Percentiles rank a stretch among this genome's conserved stretches.
Conservation (phyloP, 2,797 vertebrate genomes). For the Naso thynnoides region DNA sequence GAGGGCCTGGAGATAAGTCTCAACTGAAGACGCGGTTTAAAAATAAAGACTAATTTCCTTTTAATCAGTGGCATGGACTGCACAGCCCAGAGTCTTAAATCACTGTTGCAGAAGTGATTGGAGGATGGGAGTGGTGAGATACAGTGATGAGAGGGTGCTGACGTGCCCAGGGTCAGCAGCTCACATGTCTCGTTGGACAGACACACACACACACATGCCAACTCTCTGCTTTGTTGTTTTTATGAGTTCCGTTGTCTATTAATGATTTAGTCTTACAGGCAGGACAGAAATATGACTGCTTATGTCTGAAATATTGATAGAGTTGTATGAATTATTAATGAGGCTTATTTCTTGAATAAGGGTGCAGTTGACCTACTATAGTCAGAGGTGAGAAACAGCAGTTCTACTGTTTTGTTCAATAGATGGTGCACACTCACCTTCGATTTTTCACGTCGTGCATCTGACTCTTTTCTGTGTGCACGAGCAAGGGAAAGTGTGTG, state of each 20-base stretch:
- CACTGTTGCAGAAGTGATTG: conserved; percentile 71
- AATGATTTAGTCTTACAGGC: conserved; percentile 83
- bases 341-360: conserved; percentile 78
- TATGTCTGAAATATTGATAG: conserved; percentile 83
- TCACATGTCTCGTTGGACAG: conserved; percentile 43
- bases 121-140: conserved; percentile 37
- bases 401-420: conserved; percentile 27
- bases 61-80: conserved; percentile 68
- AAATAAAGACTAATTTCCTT: conserved; percentile 77
- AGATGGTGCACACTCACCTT: conserved; percentile 3
- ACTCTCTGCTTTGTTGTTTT: conserved; percentile 73
- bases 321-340: conserved; percentile 72
- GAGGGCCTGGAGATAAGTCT: conserved; percentile 67
- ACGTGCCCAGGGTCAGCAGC: conserved; percentile 41
- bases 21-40: conserved; percentile 68
- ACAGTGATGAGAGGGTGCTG: conserved; percentile 22
- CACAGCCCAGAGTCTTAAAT: conserved; percentile 58
- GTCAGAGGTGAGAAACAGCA: conserved; percentile 56
- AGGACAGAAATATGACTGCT: conserved; percentile 83
- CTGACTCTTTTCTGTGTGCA: neutral
- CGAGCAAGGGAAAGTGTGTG: neutral
- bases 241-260: conserved; percentile 70
- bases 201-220: conserved; percentile 19
- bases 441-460: conserved; percentile 1
- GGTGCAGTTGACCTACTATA: conserved; percentile 80